Base-by-base conservation (phyloP, 2,113 vertebrate genomes). In the Amblyornis subalaris region DNA sequence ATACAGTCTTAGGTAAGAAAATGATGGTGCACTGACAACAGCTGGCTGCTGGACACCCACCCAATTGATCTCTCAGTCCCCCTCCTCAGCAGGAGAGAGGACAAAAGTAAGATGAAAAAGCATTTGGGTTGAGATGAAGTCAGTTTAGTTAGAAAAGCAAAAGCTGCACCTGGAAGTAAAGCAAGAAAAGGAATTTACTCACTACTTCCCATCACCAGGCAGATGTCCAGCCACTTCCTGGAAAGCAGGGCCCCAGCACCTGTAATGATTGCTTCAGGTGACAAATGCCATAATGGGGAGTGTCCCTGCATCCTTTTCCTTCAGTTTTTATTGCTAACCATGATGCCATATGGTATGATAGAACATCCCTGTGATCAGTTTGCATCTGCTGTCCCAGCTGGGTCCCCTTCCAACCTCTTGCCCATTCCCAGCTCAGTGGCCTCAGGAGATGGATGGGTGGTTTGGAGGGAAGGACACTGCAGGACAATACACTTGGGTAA, bases 311-410 rank as follows among this genome's bases (percentile, higher is more conserved):
- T 48, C 31, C 3, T 66, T 85, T 72, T 24, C 29, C 71, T 23
- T 90, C 20, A 48, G 26, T 8, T 65, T 65, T 51, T 70, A 40
- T 17, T 61, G 47, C 28, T 72, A 29, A 47, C 35, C 7, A 23
- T n/a, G 26, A 53, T 4, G 12, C 33, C 58, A 9, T 9, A 55
- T 13, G 20, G 40, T 54, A n/a, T 0, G 1, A 44, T 0, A 33
- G 33, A 82, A 58, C 3, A 14, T 31, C 35, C 2, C 7, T 62
- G 14, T 10, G 7, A 12, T 23, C 8, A 40, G 8, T 42, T 55
- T 55, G 21, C 1, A 0, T 22, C 53, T 42, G 21, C 10, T 85
- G 26, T 24, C 28, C 9, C 3, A 1, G 7, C 2, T 54, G 14
- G 12, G 12, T 29, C 21, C 9, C 5, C 14, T 61, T 36, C 19